Conservation (phyloP, 2,113 vertebrate species). For the Jacana jacana region DNA sequence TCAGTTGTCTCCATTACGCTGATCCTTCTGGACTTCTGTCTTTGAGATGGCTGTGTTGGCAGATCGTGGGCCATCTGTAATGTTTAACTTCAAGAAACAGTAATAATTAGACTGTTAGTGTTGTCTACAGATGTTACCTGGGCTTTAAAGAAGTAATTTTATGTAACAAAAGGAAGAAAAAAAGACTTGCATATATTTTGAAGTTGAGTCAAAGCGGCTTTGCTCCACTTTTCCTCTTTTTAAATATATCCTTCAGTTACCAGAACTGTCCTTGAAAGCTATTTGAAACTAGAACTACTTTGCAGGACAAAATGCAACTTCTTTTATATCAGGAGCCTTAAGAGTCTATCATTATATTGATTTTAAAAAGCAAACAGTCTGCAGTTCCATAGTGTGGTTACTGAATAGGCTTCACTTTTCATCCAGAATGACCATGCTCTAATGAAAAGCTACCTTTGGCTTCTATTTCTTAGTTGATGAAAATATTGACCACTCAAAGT, state of each 20-base stretch:
- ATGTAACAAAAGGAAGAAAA: background rate
- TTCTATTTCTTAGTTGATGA: background rate
- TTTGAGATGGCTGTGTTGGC: background rate
- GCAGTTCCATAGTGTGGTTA: background rate
- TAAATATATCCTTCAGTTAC: background rate
- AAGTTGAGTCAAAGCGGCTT: background rate
- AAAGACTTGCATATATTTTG: background rate
- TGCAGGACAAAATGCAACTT: background rate
- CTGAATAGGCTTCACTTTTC: conserved; percentile 29
- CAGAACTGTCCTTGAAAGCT: background rate
- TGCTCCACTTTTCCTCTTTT: background rate
- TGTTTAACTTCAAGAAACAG: background rate
- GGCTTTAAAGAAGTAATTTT: background rate
- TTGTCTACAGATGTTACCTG: background rate
- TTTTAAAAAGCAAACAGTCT: conserved; percentile 15
- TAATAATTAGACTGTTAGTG: background rate
- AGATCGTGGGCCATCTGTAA: background rate
- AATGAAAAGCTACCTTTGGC: conserved; percentile 26
- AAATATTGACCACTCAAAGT: background rate
- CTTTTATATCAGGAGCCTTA: background rate
- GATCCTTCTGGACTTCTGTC: background rate
- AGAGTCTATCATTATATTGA: background rate
- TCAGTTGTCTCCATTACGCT: background rate
- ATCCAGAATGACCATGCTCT: background rate
- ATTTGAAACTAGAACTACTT: background rate